These are phyloP conservation scores for Aspidiotus destructor DNA, from an alignment of 2,888 invertebrate species.

Conservation along the genomic window DNA sequence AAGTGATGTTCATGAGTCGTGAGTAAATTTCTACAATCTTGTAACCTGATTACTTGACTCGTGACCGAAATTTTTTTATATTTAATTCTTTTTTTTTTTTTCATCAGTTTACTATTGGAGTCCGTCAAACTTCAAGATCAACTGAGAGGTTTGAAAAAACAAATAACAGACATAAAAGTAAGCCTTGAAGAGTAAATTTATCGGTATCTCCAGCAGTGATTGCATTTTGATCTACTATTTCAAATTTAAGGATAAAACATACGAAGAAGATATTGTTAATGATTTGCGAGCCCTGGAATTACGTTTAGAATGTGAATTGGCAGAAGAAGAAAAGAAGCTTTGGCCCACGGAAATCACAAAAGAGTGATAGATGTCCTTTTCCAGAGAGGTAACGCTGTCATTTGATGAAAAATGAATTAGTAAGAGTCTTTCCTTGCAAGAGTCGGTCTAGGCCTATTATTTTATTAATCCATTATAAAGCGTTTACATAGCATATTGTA, in stretches of 20 bases:
- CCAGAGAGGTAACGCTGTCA: background rate
- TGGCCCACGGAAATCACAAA: constrained; percentile 19
- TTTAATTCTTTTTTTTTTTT: no score
- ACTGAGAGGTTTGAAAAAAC: constrained; percentile 51
- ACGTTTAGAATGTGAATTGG: constrained; percentile 30
- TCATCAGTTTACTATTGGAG: constrained; percentile 46
- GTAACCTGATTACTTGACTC: no score
- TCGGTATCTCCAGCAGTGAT: background rate
- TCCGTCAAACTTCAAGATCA: constrained; percentile 53
- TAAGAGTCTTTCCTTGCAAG: background rate
- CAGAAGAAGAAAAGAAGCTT: constrained; percentile 24
- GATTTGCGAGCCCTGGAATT: constrained; percentile 20
- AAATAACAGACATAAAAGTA: constrained; percentile 52
- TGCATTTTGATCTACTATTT: background rate
- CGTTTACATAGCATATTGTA: background rate
- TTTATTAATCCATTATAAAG: background rate
- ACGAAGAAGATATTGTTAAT: constrained; percentile 28
- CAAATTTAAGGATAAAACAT: constrained; percentile 23
- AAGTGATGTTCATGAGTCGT: no score
- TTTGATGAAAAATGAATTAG: constrained; percentile 5
- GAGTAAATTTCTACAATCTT: no score
- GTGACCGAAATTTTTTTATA: no score
- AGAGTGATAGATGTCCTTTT: background rate
- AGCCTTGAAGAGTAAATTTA: background rate
- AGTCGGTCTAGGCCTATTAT: background rate